These are phyloP conservation scores for Lucilia cuprina DNA, from an alignment of 1,140 invertebrate species.

Conservation along the genomic window DNA sequence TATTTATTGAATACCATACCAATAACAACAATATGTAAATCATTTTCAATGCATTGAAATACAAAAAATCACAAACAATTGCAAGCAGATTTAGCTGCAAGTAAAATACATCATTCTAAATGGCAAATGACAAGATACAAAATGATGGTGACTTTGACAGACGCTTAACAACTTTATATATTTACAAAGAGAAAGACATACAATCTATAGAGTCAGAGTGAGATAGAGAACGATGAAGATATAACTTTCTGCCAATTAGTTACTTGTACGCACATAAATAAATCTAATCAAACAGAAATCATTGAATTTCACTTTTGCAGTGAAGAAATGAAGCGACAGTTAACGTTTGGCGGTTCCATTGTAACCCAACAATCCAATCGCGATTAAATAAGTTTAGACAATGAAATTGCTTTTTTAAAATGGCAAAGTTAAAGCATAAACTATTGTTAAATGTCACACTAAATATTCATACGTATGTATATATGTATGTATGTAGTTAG, in stretches of 20 bases:
- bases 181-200: background rate
- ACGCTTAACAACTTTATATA: background rate
- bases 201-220: background rate
- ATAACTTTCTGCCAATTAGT: background rate
- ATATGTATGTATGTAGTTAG: background rate
- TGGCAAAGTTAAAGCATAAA: background rate
- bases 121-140: background rate
- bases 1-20: background rate
- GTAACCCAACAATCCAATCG: background rate
- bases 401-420: background rate
- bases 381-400: background rate
- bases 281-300: background rate
- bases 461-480: too few species aligned
- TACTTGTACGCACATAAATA: background rate
- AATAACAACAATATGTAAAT: background rate
- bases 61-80: too few species aligned
- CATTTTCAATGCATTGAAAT: background rate
- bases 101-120: background rate
- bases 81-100: too few species aligned
- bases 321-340: background rate
- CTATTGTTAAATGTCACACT: background rate
- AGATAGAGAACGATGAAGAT: too few species aligned
- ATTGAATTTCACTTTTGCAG: background rate
- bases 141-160: background rate
- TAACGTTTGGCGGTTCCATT: background rate